Conservation (phyloP, 2,888 invertebrate species). For the Candidula unifasciata region DNA sequence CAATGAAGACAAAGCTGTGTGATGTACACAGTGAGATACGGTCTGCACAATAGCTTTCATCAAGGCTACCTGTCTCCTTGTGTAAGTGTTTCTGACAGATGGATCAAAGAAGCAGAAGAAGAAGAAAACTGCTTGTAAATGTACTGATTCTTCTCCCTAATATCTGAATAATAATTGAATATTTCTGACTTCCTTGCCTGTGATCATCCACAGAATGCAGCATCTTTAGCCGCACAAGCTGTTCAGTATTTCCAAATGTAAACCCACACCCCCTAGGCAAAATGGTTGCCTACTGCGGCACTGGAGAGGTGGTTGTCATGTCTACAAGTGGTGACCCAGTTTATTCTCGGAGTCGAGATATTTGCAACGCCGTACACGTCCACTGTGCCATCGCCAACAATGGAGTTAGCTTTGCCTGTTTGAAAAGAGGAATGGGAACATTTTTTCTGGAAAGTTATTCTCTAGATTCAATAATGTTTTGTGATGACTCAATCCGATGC, state of each 20-base stretch:
- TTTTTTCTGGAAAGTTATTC: slow-evolving; percentile 50
- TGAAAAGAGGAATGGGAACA: slow-evolving; percentile 56
- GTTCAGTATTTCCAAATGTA: slow-evolving; percentile 62
- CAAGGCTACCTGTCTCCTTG: too few relatives aligned
- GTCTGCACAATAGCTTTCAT: too few relatives aligned
- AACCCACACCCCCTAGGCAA: slow-evolving; percentile 66
- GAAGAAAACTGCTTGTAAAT: too few relatives aligned
- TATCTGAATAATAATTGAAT: not conserved
- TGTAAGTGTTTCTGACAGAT: too few relatives aligned
- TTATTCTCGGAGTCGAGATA: slow-evolving; percentile 58
- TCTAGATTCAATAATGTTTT: slow-evolving; percentile 22
- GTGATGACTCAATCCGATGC: slow-evolving; percentile 49
- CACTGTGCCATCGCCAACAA: slow-evolving; percentile 67
- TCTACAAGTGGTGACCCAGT: slow-evolving; percentile 56
- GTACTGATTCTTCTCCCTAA: too few relatives aligned
- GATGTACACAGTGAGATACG: too few relatives aligned
- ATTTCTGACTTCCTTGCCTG: not conserved
- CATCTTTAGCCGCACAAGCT: slow-evolving; percentile 57
- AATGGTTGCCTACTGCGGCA: slow-evolving; percentile 61
- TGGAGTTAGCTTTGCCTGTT: slow-evolving; percentile 63
- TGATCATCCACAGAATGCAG: slow-evolving; percentile 56
- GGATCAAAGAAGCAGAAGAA: too few relatives aligned
- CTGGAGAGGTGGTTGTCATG: slow-evolving; percentile 59
- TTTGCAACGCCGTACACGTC: slow-evolving; percentile 59
- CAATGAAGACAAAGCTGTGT: too few relatives aligned